phyloP scores from a whole-genome alignment of 2,113 vertebrate genomes.

The Trogon melanurus region DNA sequence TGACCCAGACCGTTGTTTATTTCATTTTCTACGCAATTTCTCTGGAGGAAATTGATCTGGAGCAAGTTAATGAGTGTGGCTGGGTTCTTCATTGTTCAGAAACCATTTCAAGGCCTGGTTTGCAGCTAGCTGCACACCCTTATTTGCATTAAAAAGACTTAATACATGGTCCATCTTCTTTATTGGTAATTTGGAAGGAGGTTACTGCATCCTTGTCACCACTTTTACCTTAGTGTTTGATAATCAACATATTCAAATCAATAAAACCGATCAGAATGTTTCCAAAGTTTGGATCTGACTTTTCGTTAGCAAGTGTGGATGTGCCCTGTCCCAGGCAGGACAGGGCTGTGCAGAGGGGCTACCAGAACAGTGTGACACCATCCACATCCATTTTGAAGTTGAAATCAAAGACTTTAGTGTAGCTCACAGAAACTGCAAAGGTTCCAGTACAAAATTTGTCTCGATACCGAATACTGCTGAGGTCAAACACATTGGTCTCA shows the following conservation, averaged over 20 bases:
- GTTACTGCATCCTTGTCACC: background rate
- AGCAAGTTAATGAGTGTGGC: background rate
- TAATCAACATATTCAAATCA: background rate
- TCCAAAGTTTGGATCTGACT: background rate
- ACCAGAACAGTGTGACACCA: background rate
- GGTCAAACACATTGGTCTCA: background rate
- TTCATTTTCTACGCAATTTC: background rate
- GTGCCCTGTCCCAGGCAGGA: accelerated
- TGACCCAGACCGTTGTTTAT: background rate
- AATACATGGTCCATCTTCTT: background rate
- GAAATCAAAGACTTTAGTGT: background rate
- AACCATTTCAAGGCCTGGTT: background rate
- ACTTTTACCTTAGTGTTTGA: background rate
- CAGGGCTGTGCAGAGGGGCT: background rate
- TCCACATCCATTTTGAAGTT: background rate
- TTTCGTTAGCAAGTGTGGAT: background rate
- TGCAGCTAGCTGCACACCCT: background rate
- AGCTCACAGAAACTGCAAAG: background rate
- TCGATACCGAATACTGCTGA: background rate
- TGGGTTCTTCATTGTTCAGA: background rate
- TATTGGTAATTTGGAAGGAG: background rate
- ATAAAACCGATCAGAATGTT: background rate
- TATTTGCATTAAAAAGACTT: background rate
- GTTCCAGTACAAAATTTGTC: background rate
- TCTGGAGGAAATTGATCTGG: background rate